These are phyloP conservation scores for Elephas maximus DNA, from an alignment of 2,113 vertebrate genomes.

Conservation along the genomic window DNA sequence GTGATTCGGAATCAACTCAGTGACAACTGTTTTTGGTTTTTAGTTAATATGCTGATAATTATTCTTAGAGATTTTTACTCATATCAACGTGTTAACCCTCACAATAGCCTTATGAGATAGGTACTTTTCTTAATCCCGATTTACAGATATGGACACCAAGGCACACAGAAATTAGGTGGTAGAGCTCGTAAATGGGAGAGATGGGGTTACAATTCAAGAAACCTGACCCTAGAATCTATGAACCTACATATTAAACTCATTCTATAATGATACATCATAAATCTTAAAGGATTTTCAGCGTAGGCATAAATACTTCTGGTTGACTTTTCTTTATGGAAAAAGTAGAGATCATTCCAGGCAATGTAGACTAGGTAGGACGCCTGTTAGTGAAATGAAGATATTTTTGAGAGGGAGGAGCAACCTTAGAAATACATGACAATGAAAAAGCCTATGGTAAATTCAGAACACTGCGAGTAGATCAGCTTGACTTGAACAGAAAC, in stretches of 20 bases:
- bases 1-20: no score
- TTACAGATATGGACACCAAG: not conserved
- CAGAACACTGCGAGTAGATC: not conserved
- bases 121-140: not conserved
- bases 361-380: not conserved
- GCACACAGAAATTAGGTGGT: not conserved
- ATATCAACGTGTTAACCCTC: not conserved
- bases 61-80: not conserved
- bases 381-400: not conserved
- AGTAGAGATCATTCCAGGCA: not conserved
- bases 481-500: not conserved
- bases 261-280: not conserved
- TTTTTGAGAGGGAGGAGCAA: not conserved
- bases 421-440: not conserved
- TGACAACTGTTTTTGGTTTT: no score
- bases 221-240: not conserved
- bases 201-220: not conserved
- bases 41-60: not conserved
- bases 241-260: not conserved
- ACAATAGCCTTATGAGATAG: not conserved
- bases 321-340: not conserved
- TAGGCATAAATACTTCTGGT: not conserved
- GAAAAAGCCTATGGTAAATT: not conserved
- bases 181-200: not conserved
- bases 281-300: not conserved